Base-by-base conservation (phyloP, 2,113 vertebrate genomes). In the Syrmaticus mikado region DNA sequence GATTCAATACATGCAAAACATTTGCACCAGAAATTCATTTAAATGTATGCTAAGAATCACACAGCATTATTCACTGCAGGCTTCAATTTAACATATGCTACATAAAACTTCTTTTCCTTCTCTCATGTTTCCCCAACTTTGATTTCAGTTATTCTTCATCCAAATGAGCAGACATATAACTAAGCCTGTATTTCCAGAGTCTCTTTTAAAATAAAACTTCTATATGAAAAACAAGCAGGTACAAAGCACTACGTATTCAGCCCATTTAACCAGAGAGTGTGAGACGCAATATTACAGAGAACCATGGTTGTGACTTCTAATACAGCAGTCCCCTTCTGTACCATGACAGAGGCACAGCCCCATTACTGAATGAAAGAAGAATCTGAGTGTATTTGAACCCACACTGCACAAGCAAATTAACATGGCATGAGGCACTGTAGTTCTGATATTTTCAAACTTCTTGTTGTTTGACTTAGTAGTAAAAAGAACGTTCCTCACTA, bases 1-100 rank as follows among this genome's bases (percentile, higher is more conserved):
- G 71, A 85, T 93, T 70, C 77, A 93, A 90, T 62, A 91, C 82
- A 66, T 71, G 89, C 17, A 89, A 82, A 76, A 89, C 87, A 77
- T 67, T 88, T 95, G 52, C 66, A 71, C 71, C 83, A 89, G 45
- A 93, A 55, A 60, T 85, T 90, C 65, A 76, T 90, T 90, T 72
- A 62, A 78, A 74, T 12, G 19, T 45, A 5, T 64, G 28, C 43
- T 74, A 79, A 55, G 52, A 62, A 64, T 58, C 45, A 38, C 24
- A 62, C 9, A 60, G 32, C 32, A 36, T 50, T 57, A 62, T 34
- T 86, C 60, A 78, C 41, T 60, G 58, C 1, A 66, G 13, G 7
- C 34, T 57, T 68, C 46, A 62, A 68, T 78, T 61, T 90, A 93
- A 64, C 32, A 36, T 11, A 14, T 19, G 13, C 11, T 72, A 15